Evolutionary conservation across 2,797 vertebrate species (phyloP).

Genomic region (Periophthalmus magnuspinnatus): DNA sequence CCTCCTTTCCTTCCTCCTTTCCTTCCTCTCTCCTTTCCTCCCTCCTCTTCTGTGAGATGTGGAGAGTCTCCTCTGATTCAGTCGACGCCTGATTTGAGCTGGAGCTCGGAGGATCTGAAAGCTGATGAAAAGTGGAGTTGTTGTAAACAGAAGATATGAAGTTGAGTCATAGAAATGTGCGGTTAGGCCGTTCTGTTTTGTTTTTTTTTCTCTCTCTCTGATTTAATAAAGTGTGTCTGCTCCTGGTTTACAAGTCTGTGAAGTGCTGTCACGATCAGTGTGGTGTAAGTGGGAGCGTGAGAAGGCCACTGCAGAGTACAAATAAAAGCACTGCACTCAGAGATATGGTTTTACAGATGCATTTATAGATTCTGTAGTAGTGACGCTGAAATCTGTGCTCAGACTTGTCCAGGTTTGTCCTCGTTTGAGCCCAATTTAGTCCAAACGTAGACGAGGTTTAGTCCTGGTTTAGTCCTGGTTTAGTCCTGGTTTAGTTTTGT

Average conservation of each 20-base stretch:
- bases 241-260: not conserved
- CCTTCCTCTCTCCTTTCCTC: no score
- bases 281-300: not conserved
- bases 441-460: no score
- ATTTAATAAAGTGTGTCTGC: not conserved
- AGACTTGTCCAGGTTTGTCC: no score
- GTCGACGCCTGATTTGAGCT: not conserved
- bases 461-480: no score
- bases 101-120: not conserved
- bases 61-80: not conserved
- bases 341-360: not conserved
- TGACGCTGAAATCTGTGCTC: no score
- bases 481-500: no score
- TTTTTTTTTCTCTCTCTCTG: not conserved
- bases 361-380: not conserved
- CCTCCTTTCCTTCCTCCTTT: no score
- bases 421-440: no score
- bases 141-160: conserved; percentile 9
- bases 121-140: conserved; percentile 12
- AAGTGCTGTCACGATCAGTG: not conserved
- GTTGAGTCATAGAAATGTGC: conserved; percentile 5
- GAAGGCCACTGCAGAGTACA: not conserved
- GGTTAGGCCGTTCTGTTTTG: not conserved
- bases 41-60: no score
- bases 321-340: not conserved